A percentile compares a stretch with the other conserved stretches of the same genome.
These are phyloP conservation scores for Acanthurus lineatus DNA, from an alignment of 2,797 vertebrate genomes.

Conservation along the genomic window DNA sequence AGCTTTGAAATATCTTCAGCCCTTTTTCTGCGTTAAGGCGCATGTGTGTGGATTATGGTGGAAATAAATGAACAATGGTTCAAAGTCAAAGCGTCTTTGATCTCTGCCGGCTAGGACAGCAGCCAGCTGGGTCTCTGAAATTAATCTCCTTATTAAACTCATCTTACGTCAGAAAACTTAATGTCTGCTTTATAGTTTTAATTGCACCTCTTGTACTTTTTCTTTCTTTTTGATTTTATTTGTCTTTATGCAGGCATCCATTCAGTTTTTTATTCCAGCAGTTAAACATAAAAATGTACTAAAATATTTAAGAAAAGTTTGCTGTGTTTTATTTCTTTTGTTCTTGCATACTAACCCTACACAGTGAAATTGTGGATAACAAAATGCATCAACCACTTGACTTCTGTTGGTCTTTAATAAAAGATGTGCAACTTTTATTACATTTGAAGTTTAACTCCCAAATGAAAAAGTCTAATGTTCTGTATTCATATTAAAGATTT, in stretches of 20 bases:
- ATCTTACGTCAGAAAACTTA: slow-evolving; percentile 20
- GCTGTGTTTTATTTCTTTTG: not conserved
- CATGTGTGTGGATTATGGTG: slow-evolving; percentile 10
- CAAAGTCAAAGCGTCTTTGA: slow-evolving; percentile 38
- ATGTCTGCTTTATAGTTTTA: slow-evolving; percentile 7
- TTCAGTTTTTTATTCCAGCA: not conserved
- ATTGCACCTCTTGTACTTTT: not conserved
- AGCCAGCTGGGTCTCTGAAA: slow-evolving; percentile 17
- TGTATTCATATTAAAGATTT: too few relatives aligned
- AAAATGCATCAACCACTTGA: not conserved
- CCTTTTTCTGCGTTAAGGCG: slow-evolving; percentile 13
- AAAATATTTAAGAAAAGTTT: not conserved
- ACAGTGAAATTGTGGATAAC: not conserved
- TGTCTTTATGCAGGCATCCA: not conserved
- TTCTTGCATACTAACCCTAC: not conserved
- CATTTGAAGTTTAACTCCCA: too few relatives aligned
- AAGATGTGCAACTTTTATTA: too few relatives aligned
- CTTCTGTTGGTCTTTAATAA: not conserved
- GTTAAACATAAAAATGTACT: not conserved
- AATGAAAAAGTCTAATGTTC: too few relatives aligned
- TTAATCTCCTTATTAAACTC: slow-evolving; percentile 7
- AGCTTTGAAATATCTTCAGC: slow-evolving; percentile 25
- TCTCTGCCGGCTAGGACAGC: slow-evolving; percentile 18
- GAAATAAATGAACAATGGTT: slow-evolving; percentile 38
- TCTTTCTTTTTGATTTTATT: not conserved